phyloP scores from a whole-genome alignment of 2,888 invertebrate genomes.

The Graphium colonna region DNA sequence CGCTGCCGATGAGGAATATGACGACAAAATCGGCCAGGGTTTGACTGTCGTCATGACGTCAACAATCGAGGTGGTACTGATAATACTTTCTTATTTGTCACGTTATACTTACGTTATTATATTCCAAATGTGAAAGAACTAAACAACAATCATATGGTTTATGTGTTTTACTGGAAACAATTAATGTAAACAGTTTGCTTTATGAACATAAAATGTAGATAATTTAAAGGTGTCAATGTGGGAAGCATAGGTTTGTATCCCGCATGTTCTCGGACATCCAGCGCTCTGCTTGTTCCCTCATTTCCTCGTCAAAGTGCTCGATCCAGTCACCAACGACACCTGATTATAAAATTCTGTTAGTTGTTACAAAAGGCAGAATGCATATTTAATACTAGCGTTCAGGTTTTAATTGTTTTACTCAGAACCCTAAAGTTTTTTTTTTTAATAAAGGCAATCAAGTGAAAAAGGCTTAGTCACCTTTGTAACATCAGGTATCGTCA shows the following conservation, averaged over 20 bases:
- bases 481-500: not conserved
- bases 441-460: not conserved
- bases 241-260: conserved; percentile 75
- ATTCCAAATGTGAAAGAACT: not conserved
- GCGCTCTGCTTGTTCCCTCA: conserved; percentile 79
- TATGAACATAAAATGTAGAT: not conserved
- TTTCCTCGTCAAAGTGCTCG: conserved; percentile 81
- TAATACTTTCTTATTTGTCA: not conserved
- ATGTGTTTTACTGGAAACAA: too few species aligned
- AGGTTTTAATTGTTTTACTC: not conserved
- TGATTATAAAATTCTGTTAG: conserved; percentile 26
- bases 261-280: conserved; percentile 82
- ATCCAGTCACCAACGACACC: conserved; percentile 83
- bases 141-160: too few species aligned
- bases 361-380: too few species aligned
- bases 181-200: not conserved
- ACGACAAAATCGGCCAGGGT: too few species aligned
- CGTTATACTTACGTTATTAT: not conserved
- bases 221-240: conserved; percentile 30
- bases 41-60: too few species aligned
- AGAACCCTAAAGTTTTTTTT: not conserved
- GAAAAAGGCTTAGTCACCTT: not conserved
- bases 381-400: too few species aligned
- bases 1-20: too few species aligned
- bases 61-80: too few species aligned